Conservation (phyloP, 2,888 invertebrate species). For the Protula sp. region DNA sequence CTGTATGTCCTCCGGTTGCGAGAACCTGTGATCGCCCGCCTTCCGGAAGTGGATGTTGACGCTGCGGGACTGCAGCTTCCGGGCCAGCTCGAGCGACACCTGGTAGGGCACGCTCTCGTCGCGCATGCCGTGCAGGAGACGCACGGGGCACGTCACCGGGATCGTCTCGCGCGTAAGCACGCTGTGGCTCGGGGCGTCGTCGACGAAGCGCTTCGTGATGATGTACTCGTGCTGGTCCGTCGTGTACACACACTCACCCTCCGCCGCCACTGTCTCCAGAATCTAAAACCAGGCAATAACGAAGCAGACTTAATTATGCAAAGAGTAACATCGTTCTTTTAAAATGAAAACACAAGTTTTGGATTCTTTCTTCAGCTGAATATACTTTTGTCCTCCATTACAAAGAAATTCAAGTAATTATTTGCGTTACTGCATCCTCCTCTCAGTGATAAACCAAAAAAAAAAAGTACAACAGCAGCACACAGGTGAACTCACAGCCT, state of each 20-base stretch:
- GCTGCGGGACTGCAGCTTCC: slow-evolving; percentile 10
- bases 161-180: background rate
- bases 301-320: no score
- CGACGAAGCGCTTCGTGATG: background rate
- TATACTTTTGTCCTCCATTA: no score
- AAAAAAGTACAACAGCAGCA: no score
- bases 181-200: background rate
- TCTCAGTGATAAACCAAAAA: no score
- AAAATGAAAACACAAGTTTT: no score
- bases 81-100: slow-evolving; percentile 12
- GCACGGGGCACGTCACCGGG: slow-evolving; percentile 1
- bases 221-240: background rate
- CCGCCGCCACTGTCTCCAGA: background rate
- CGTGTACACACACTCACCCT: background rate
- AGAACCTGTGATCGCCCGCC: slow-evolving; percentile 20
- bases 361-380: no score
- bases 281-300: slow-evolving; percentile 1
- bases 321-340: no score
- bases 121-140: slow-evolving; percentile 21
- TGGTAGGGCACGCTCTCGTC: slow-evolving; percentile 18
- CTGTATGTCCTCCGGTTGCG: slow-evolving; percentile 17
- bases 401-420: no score
- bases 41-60: slow-evolving; percentile 16
- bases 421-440: no score
- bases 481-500: no score